Conservation (phyloP, 2,888 invertebrate genomes). For the Chydorus sphaericus region DNA sequence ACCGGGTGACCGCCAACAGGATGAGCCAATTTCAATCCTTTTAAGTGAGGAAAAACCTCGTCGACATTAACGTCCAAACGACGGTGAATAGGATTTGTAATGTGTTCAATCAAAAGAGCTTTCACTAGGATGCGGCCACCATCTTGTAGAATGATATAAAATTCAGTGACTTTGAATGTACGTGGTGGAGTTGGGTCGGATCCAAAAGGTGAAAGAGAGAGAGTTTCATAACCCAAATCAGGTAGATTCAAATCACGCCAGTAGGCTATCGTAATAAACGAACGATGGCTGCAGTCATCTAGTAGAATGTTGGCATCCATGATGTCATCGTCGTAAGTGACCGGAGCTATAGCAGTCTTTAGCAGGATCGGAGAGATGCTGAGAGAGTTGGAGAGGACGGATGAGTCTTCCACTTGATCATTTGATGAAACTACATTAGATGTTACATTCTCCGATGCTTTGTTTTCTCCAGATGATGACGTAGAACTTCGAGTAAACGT, state of each 20-base stretch:
- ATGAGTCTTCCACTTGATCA: not conserved
- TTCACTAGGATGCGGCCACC: not conserved
- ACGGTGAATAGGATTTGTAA: not conserved
- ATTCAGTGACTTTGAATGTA: not conserved
- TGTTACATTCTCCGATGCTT: no score
- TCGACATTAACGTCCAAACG: no score
- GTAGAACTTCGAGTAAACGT: not conserved
- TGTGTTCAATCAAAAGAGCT: not conserved
- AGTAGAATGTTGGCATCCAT: conserved; percentile 6
- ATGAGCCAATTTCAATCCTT: not conserved
- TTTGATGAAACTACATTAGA: no score
- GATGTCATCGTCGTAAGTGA: not conserved
- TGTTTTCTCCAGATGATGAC: not conserved
- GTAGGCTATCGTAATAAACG: not conserved
- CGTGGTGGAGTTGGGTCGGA: not conserved
- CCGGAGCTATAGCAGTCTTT: not conserved
- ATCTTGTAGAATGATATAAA: not conserved
- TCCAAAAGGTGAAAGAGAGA: not conserved
- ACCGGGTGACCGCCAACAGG: not conserved
- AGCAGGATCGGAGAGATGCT: not conserved
- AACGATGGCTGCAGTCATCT: conserved; percentile 6
- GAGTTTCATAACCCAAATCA: not conserved
- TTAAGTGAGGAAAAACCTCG: not conserved
- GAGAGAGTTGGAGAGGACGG: not conserved
- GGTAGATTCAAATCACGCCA: not conserved